phyloP scores from a whole-genome alignment of 2,797 vertebrate species.

The Melopsittacus undulatus region DNA sequence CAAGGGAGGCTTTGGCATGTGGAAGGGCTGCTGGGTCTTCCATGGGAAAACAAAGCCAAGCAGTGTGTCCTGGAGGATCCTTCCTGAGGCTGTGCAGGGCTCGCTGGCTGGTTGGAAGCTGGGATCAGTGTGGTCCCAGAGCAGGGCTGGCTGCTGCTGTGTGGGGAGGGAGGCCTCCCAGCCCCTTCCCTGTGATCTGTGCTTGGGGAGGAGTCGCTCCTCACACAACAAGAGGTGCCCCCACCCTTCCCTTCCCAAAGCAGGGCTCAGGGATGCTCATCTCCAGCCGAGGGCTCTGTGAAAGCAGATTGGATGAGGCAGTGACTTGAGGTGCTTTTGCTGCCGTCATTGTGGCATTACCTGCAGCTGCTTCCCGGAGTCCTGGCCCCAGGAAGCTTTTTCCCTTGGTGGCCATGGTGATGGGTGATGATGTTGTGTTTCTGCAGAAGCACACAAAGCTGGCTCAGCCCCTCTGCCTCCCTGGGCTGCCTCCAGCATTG shows the following conservation, averaged over 20 bases:
- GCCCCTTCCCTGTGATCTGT: background rate
- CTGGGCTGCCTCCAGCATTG: accelerated
- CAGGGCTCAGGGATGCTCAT: background rate
- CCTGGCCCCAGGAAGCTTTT: accelerated
- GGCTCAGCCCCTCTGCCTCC: background rate
- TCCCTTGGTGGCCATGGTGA: background rate
- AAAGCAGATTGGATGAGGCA: background rate
- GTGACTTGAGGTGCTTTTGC: accelerated
- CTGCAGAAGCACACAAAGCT: background rate
- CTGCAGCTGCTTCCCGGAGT: background rate
- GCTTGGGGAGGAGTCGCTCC: background rate
- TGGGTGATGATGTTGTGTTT: background rate
- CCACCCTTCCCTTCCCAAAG: background rate
- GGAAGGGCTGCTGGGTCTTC: background rate
- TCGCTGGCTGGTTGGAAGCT: accelerated
- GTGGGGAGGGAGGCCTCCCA: background rate
- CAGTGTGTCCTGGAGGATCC: accelerated
- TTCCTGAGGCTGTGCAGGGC: accelerated
- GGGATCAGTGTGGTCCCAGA: accelerated
- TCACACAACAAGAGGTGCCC: accelerated
- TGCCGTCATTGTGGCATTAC: background rate
- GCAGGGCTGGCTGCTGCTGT: accelerated
- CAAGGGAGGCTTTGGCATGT: accelerated
- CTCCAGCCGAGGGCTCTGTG: background rate
- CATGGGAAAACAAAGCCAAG: background rate